Percentiles rank a stretch among this genome's conserved stretches.
phyloP scores from a whole-genome alignment of 1,140 invertebrate species.

The Anastatus disparis region DNA sequence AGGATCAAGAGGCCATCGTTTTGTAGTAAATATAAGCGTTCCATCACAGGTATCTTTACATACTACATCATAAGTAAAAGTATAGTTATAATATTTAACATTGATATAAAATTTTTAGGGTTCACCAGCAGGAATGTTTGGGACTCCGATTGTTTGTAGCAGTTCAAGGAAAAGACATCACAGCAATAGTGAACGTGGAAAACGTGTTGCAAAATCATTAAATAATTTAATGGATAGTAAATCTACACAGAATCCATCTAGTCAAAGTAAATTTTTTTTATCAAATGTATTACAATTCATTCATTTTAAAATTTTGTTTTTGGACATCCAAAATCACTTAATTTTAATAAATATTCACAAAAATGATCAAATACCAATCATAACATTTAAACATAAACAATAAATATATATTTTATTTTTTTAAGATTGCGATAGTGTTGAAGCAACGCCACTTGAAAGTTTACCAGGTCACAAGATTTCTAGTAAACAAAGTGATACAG shows the following conservation, averaged over 20 bases:
- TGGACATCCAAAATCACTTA: too few relatives aligned
- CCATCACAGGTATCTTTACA: conserved; percentile 54
- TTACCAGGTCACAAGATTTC: conserved; percentile 54
- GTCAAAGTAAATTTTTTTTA: conserved; percentile 44
- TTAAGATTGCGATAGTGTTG: conserved; percentile 47
- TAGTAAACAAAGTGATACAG: conserved; percentile 9
- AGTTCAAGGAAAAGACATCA: conserved; percentile 56
- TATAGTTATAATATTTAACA: neutral
- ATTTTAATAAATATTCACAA: too few relatives aligned
- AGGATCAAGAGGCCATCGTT: conserved; percentile 55
- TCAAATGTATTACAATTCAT: too few relatives aligned
- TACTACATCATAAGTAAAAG: conserved; percentile 1
- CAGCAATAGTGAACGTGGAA: conserved; percentile 56
- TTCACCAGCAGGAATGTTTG: conserved; percentile 48
- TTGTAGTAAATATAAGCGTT: conserved; percentile 65
- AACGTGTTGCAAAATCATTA: conserved; percentile 46
- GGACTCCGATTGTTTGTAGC: conserved; percentile 56
- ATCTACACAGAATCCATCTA: conserved; percentile 42
- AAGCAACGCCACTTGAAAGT: conserved; percentile 60
- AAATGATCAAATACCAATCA: neutral
- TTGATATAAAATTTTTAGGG: conserved; percentile 19
- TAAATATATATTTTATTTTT: conserved; percentile 29
- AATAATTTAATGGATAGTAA: conserved; percentile 41
- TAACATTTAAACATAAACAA: conserved; percentile 21
- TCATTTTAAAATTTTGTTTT: neutral